Base-by-base conservation (phyloP, 2,888 invertebrate genomes). In the Piscicola geometra region DNA sequence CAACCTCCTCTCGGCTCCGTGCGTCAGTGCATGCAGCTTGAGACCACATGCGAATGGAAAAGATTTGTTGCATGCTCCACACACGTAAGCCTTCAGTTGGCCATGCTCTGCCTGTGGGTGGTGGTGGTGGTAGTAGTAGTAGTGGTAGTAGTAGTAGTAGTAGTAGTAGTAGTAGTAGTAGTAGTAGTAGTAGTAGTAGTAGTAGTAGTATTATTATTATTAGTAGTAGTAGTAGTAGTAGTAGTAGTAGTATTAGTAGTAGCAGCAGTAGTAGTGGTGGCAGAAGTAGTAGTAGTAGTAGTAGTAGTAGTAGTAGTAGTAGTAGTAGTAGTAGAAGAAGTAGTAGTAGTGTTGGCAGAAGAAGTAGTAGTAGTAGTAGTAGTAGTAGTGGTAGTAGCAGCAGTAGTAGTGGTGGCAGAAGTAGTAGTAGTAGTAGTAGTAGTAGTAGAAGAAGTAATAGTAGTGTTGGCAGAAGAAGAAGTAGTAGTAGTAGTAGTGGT, bases 11-110 rank as follows among this genome's bases (percentile, higher is more conserved):
- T 76, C 76, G 9, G 52, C 67, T 5, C 72, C 72, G 32, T 76
- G 76, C 18, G 76, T 73, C 3, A 52, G 56, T 56, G 71, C 66
- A 32, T 76, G 76, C 12, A 52, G 56, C 47, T 69, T 76, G 52
- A 76, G 73, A 47, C 66, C 50, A 41, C 76, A 76, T 33, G 56
- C 56, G 33, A 72, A 76, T 1, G 73, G 47, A 64, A 71, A 76
- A 32, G 66, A 64, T 35, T 73, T 72, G 76, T 73, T 66, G 47
- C 76, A 76, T 1, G 47, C 64, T 33, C 41, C 56, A 33, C 76
- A 76, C 25, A 69, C 68, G 21, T 68, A 76, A 1, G 76, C 73
- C 35, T 71, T 71, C 68, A 68, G 32, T n/a, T 52, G 32, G 15
- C 67, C 50, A 36, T 76, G 76, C 60, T 72, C 73, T 56, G 41